Evolutionary conservation across 2,797 vertebrate species (phyloP), one percentile per base, ranked within the genome.

Genomic region (Lepus oiostolus): DNA sequence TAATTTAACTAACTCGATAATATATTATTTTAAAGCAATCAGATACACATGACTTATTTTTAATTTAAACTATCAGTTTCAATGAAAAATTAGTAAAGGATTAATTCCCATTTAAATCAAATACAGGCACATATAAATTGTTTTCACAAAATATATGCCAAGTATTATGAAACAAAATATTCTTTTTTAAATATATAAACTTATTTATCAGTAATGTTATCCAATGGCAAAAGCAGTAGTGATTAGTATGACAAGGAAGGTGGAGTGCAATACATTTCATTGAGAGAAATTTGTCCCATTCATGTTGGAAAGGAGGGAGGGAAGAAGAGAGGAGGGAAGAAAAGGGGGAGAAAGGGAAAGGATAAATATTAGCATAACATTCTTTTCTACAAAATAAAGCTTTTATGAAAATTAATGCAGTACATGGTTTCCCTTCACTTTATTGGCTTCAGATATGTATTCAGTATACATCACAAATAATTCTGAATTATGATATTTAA

Each of bases 161-260:
- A 68, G 13, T 7, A 30, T 72, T 92, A 32, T 62, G 0, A 77
- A 85, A 30, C 4, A 90, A 85, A 71, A 81, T 70, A 38, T 72
- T 90, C 5, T 5, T 65, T 28, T 60, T 85, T 84, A 52, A 68
- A 72, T 32, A 83, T 58, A 76, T 30, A 26, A 74, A 81, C 12
- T 82, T 88, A 83, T 38, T 75, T 92, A 82, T 79, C 21, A 82
- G 14, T 82, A 82, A 88, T 74, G 93, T 52, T 70, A 88, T 91
- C 38, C 19, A 50, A 88, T 30, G 60, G 17, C 9, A 79, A 91
- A 77, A 35, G 28, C 24, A 70, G 12, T 35, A 63, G 74, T 68
- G n/a, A 35, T 54, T 83, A 94, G 17, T 11, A 85, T 42, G 35
- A 67, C n/a, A 85, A 88, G 24, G 54, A 83, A 42, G 80, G 71